phyloP scores from a whole-genome alignment of 2,888 invertebrate species.

The Eurytoma adleriae region DNA sequence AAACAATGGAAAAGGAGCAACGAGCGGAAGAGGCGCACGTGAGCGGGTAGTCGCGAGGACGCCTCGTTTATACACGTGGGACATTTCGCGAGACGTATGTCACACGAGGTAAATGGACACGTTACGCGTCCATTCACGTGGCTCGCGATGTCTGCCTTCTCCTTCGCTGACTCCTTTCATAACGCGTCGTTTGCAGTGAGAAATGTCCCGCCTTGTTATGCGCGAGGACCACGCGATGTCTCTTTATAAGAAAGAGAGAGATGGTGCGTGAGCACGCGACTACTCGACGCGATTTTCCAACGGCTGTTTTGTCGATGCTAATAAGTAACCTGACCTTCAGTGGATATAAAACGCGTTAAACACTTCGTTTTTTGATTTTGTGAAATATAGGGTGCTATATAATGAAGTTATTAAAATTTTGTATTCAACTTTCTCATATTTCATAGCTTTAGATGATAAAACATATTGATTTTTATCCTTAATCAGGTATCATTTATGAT shows the following conservation, averaged over 20 bases:
- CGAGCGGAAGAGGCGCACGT: not conserved
- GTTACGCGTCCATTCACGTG: conserved; percentile 58
- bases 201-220: conserved; percentile 34
- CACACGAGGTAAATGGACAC: conserved; percentile 56
- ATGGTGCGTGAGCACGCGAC: not conserved
- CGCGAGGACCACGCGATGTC: conserved; percentile 1
- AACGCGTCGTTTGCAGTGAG: conserved; percentile 42
- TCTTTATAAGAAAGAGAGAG: not conserved
- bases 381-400: too few relatives aligned
- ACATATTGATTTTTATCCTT: too few relatives aligned
- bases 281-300: conserved; percentile 1
- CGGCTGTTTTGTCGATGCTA: not conserved
- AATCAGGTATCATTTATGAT: too few relatives aligned
- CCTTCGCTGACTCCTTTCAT: conserved; percentile 17
- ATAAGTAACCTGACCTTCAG: too few relatives aligned
- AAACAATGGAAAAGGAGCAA: not conserved
- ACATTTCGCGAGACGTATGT: conserved; percentile 38
- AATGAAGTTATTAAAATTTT: too few relatives aligned
- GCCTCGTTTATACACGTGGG: conserved; percentile 34
- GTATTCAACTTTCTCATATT: too few relatives aligned
- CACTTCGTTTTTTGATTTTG: too few relatives aligned
- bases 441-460: too few relatives aligned
- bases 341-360: too few relatives aligned
- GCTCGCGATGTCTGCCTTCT: not conserved
- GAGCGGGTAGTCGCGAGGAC: not conserved